Evolutionary conservation across 2,113 vertebrate genomes (phyloP).

Genomic region (Potamarius usumacintae): DNA sequence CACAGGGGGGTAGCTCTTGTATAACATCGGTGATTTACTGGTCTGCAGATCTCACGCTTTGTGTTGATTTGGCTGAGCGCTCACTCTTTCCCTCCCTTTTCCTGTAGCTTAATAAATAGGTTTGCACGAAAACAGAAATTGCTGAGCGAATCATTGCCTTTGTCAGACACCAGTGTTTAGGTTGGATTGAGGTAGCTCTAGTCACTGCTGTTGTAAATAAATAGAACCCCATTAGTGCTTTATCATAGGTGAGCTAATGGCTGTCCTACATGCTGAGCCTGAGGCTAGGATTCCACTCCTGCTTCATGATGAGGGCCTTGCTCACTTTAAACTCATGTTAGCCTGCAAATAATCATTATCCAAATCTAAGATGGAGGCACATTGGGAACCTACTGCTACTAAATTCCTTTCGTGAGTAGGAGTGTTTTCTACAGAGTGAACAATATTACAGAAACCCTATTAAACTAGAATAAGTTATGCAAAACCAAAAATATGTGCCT

Average conservation of each 20-base stretch:
- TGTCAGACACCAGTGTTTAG: constrained; percentile 71
- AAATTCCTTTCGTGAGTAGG: constrained; percentile 23
- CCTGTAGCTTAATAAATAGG: constrained; percentile 63
- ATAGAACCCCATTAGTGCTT: constrained; percentile 65
- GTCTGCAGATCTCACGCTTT: constrained; percentile 70
- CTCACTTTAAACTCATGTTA: constrained; percentile 12
- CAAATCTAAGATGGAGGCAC: background rate
- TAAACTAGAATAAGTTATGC: constrained; percentile 1
- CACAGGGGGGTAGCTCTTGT: constrained; percentile 71
- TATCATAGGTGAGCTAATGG: constrained; percentile 65
- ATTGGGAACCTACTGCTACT: constrained; percentile 19
- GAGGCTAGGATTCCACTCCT: constrained; percentile 24
- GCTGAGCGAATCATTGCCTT: constrained; percentile 66
- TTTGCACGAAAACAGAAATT: constrained; percentile 66
- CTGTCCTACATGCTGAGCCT: constrained; percentile 46
- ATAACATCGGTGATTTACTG: constrained; percentile 76
- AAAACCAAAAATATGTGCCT: background rate
- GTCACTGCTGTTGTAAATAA: constrained; percentile 71
- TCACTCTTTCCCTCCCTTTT: constrained; percentile 43
- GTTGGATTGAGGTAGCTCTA: constrained; percentile 65
- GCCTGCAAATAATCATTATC: constrained; percentile 40
- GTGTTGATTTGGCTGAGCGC: constrained; percentile 67
- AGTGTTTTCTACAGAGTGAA: constrained; percentile 30
- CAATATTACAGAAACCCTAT: constrained; percentile 21
- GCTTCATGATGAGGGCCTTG: constrained; percentile 25